Evolutionary conservation across 2,888 invertebrate species (phyloP), one percentile per base, ranked within the genome.

Genomic region (Pheosia gnoma): DNA sequence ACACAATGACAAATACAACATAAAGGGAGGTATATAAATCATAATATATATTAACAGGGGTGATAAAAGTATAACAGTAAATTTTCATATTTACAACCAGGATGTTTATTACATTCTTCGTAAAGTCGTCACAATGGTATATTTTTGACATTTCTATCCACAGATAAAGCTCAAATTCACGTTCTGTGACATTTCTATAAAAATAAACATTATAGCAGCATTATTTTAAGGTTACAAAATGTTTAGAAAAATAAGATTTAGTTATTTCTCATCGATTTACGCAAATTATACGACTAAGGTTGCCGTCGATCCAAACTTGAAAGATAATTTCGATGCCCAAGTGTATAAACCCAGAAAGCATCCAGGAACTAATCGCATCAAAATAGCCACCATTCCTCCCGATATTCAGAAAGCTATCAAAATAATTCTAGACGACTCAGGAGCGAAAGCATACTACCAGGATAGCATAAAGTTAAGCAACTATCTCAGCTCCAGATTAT

Each of bases 291-390:
- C 88, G 0, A 90, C 88, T 3, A 86, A 81, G 81, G 89, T 95
- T 0, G 89, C 93, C 71, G 86, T 95, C n/a, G 94, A 95, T 72
- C 85, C 94, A 39, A 84, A 76, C 57, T 79, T 95, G 4, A 84
- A 89, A 60, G 88, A 94, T 43, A 86, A 86, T 70, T 90, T 96
- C 55, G 90, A 89, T 3, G 82, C 94, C 57, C 93, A 94, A 47
- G 85, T 94, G 62, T 89, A 86, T 65, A 96, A 96, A 83, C 95
- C 96, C 0, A 94, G 95, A 59, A 94, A 95, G 63, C 97, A 98
- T 89, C 96, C 97, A 0, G 98, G 98, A 39, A 94, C 95, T 57
- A 87, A 95, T 1, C 93, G 94, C 68, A 85, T 94, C 0, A 94
- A 89, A 73, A 80, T 91, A 3, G 89, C 95, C 0, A 67, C 84